A percentile compares a stretch with the other conserved stretches of the same genome.
phyloP scores from a whole-genome alignment of 2,888 invertebrate genomes.

The Euplexia lucipara region DNA sequence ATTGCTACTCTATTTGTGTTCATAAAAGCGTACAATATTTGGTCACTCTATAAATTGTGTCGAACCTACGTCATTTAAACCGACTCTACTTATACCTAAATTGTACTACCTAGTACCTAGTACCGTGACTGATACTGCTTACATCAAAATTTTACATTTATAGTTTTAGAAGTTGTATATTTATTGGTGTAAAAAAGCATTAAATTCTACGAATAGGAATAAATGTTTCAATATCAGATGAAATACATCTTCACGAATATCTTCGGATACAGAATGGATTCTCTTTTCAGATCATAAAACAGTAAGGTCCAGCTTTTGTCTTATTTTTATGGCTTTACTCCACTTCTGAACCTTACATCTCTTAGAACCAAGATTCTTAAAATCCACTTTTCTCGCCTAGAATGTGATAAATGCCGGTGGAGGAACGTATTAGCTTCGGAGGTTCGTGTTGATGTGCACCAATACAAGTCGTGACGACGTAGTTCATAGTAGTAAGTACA shows the following conservation, averaged over 20 bases:
- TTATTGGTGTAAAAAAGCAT: too few species aligned
- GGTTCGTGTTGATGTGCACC: constrained; percentile 15
- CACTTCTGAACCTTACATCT: neutral
- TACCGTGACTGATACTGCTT: too few species aligned
- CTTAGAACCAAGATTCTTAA: too few species aligned
- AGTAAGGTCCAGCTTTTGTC: neutral
- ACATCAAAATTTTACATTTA: too few species aligned
- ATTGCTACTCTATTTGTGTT: neutral
- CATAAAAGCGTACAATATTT: too few species aligned
- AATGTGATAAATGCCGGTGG: constrained; percentile 18
- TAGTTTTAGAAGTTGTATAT: too few species aligned
- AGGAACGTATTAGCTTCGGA: constrained; percentile 21
- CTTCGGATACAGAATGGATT: too few species aligned
- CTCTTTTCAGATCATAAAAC: neutral
- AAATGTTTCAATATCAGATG: neutral
- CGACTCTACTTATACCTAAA: too few species aligned
- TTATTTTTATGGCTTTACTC: neutral
- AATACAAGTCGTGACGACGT: neutral
- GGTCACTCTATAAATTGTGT: neutral
- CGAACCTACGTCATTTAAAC: neutral
- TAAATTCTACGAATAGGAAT: neutral
- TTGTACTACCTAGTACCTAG: too few species aligned
- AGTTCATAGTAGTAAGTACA: constrained; percentile 30
- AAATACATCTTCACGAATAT: too few species aligned
- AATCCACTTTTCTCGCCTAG: constrained; percentile 20